A percentile compares a stretch with the other conserved stretches of the same genome.
phyloP scores from a whole-genome alignment of 2,888 invertebrate species.

The Craniophora ligustri region DNA sequence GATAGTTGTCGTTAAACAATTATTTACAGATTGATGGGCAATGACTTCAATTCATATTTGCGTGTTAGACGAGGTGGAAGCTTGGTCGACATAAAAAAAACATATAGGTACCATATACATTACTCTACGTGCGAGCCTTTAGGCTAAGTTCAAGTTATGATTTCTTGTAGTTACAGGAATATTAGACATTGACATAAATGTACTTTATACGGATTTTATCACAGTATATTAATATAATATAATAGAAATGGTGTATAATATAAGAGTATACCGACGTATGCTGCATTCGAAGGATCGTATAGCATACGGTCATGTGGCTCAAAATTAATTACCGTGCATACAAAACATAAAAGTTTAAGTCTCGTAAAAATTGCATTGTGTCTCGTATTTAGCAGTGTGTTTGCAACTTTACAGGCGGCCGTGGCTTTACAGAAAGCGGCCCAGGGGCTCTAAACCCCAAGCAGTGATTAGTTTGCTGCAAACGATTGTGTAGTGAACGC shows the following conservation, averaged over 20 bases:
- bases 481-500: constrained; percentile 69
- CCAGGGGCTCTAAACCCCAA: constrained; percentile 50
- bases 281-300: too few species aligned
- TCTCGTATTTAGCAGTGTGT: constrained; percentile 12
- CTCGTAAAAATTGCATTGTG: neutral
- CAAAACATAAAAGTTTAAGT: neutral
- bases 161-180: too few species aligned
- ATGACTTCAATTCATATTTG: too few species aligned
- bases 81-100: constrained; percentile 25
- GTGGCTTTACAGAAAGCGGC: constrained; percentile 55
- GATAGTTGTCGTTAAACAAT: constrained; percentile 39
- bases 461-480: constrained; percentile 47
- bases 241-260: too few species aligned
- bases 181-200: too few species aligned
- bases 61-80: too few species aligned
- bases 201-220: too few species aligned
- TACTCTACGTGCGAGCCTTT: constrained; percentile 1
- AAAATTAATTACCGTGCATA: neutral
- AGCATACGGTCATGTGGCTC: too few species aligned
- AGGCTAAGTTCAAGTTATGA: neutral
- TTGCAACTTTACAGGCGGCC: constrained; percentile 10
- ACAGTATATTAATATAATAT: too few species aligned
- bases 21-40: constrained; percentile 39
- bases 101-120: neutral
- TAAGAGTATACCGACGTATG: too few species aligned